A percentile compares a stretch with the other conserved stretches of the same genome.
phyloP scores from a whole-genome alignment of 1,140 invertebrate species.

The Camponotus floridanus region DNA sequence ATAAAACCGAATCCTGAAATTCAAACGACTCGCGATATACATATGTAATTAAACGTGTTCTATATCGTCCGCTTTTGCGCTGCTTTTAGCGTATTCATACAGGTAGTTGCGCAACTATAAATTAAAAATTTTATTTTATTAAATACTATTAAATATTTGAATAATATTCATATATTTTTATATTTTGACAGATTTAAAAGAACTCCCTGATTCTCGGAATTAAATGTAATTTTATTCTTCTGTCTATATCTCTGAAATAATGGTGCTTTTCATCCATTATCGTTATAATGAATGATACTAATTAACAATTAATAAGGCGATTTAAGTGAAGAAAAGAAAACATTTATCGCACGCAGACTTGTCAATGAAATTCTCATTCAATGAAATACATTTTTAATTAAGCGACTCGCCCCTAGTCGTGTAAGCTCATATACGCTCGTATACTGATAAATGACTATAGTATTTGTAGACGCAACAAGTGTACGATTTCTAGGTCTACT shows the following conservation, averaged over 20 bases:
- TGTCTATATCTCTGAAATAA: neutral
- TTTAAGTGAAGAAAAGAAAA: neutral
- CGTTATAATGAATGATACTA: constrained; percentile 8
- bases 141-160: neutral
- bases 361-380: constrained; percentile 66
- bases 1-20: neutral
- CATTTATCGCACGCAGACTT: neutral
- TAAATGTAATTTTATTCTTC: neutral
- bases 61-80: neutral
- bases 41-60: constrained; percentile 29
- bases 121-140: neutral
- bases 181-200: neutral
- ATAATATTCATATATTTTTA: neutral
- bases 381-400: constrained; percentile 74
- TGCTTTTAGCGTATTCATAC: constrained; percentile 41
- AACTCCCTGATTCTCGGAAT: neutral
- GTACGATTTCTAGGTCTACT: constrained; percentile 76
- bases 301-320: neutral
- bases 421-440: constrained; percentile 43
- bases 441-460: constrained; percentile 72
- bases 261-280: neutral
- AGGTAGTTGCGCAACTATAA: constrained; percentile 16
- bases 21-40: constrained; percentile 9
- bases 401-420: constrained; percentile 34
- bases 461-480: constrained; percentile 76